Evolutionary conservation across 1,140 invertebrate species (phyloP), one percentile per base, ranked within the genome.

Genomic region (Lepidostoma basale): DNA sequence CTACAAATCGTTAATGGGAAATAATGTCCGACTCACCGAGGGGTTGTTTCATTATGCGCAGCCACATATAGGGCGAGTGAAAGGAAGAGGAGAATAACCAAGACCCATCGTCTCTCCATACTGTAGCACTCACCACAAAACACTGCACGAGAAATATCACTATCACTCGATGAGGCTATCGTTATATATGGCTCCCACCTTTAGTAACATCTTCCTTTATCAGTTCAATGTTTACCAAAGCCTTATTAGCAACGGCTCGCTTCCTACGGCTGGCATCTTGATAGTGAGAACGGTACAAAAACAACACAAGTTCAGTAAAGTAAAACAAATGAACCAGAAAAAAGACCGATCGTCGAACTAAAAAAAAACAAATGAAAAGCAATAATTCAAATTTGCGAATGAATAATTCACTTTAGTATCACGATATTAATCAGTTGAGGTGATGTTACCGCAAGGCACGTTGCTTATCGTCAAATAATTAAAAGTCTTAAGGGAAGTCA

Each of bases 81-180:
- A 2, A 60, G 39, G 22, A 60, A n/a, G 12, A 60, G 56, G 5
- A 60, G 36, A 18, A 39, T 26, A 16, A 60, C 23, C 56, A 36
- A 60, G 4, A 36, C 12, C 9, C 36, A 28, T 26, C 25, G 56
- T n/a, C 12, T n/a, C 56, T 40, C 26, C 56, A 60, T 60, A n/a
- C 49, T 60, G 56, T 33, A 40, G 33, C 56, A 60, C 56, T 26
- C 16, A 30, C 52, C 28, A 10, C 56, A 60, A 36, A 26, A 60
- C 56, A 60, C 56, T 14, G 22, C 56, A 42, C 56, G 39, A 60
- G 56, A 60, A 60, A 60, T 42, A 42, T 54, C 56, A 60, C 25
- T 42, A 40, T 60, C 56, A 42, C 36, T 39, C 39, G 56, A 23
- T 22, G 33, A 26, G 42, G 18, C 14, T 25, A 39, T 23, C 39